Evolutionary conservation across 2,888 invertebrate genomes (phyloP).

Genomic region (Apomyelois bistriatella): DNA sequence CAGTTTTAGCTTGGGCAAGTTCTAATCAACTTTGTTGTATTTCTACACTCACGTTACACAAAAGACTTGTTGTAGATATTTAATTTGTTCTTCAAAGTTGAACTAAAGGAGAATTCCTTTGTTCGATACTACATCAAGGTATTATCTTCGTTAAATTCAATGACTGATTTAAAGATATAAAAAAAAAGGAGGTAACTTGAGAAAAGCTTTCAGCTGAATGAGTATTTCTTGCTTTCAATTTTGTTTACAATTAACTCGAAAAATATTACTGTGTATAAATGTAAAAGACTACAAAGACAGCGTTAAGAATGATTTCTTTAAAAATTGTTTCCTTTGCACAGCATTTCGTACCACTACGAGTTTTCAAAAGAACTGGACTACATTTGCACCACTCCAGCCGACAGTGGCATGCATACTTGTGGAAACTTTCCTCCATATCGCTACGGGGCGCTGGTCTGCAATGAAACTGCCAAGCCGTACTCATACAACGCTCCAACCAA

Average conservation of each 20-base stretch:
- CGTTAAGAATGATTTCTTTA: too few species aligned
- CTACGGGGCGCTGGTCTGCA: constrained; percentile 87
- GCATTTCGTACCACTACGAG: constrained; percentile 91
- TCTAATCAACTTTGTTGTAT: not conserved
- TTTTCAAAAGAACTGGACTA: constrained; percentile 95
- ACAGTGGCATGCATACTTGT: constrained; percentile 97
- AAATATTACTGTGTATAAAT: too few species aligned
- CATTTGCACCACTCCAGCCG: constrained; percentile 96
- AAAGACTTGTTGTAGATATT: not conserved
- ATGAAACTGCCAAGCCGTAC: constrained; percentile 83
- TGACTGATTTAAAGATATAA: not conserved
- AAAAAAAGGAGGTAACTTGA: not conserved
- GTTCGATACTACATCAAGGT: not conserved
- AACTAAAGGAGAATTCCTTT: not conserved
- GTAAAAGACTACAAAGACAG: too few species aligned
- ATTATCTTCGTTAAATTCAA: not conserved
- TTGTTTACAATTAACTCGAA: too few species aligned
- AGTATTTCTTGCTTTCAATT: not conserved
- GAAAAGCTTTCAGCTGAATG: not conserved
- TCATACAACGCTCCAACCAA: constrained; percentile 83
- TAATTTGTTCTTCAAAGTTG: constrained; percentile 4
- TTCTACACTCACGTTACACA: not conserved
- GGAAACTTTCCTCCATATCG: constrained; percentile 89
- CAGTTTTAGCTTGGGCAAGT: not conserved
- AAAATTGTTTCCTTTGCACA: constrained; percentile 39